Evolutionary conservation across 2,113 vertebrate species (phyloP).

Genomic region (Cynoglossus semilaevis): DNA sequence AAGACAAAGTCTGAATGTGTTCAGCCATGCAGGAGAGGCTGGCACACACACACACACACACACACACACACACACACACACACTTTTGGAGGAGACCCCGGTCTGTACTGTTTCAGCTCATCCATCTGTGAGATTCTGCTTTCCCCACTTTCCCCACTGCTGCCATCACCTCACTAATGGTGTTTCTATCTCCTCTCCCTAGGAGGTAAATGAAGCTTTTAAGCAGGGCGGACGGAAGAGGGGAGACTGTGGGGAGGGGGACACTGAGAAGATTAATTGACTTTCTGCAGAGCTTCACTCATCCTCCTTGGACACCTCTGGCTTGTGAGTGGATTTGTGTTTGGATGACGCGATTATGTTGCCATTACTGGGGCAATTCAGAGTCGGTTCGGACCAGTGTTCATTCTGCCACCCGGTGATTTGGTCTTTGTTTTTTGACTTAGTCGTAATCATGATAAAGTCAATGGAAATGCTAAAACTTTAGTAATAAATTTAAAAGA

Average conservation of each 20-base stretch:
- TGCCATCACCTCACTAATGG: constrained; percentile 90
- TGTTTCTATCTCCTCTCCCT: constrained; percentile 93
- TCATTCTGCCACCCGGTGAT: too few relatives aligned
- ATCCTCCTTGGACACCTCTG: constrained; percentile 67
- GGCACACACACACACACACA: constrained; percentile 78
- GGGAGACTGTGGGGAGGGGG: constrained; percentile 71
- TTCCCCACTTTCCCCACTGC: constrained; percentile 85
- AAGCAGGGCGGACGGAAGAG: constrained; percentile 76
- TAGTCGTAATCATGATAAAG: too few relatives aligned
- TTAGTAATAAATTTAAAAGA: too few relatives aligned
- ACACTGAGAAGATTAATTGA: constrained; percentile 88
- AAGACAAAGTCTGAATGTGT: constrained; percentile 70
- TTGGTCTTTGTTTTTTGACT: too few relatives aligned
- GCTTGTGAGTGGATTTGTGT: constrained; percentile 68
- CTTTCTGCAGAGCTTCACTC: constrained; percentile 72
- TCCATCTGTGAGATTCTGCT: constrained; percentile 92
- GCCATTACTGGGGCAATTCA: constrained; percentile 56
- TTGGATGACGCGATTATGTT: constrained; percentile 61
- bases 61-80: constrained; percentile 25
- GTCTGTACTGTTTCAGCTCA: constrained; percentile 80
- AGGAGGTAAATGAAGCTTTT: constrained; percentile 98
- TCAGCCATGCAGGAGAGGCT: constrained; percentile 63
- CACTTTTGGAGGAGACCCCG: constrained; percentile 63
- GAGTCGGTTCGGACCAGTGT: constrained; percentile 39
- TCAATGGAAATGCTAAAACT: too few relatives aligned